phyloP scores from a whole-genome alignment of 2,797 vertebrate genomes.

The Helicolenus hilgendorfi region DNA sequence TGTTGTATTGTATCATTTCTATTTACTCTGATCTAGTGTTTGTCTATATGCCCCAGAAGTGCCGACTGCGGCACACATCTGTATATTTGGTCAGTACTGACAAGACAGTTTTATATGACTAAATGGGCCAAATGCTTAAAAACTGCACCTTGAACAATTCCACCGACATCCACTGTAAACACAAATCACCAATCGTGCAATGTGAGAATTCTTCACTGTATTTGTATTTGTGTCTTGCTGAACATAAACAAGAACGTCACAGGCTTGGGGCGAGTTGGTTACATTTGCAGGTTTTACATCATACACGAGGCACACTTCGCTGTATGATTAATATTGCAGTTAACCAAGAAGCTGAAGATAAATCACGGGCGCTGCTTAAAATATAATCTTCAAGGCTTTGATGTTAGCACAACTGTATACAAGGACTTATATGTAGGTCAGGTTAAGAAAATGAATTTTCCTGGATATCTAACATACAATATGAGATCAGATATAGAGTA shows the following conservation, averaged over 20 bases:
- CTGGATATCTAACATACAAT: constrained; percentile 40
- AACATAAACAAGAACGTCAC: constrained; percentile 61
- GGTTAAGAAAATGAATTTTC: constrained; percentile 75
- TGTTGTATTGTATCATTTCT: not conserved
- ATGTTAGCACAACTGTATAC: constrained; percentile 81
- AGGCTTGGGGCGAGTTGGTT: constrained; percentile 43
- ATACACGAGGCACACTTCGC: constrained; percentile 58
- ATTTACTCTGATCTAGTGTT: not conserved
- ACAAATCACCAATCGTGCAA: not conserved
- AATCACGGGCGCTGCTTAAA: constrained; percentile 83
- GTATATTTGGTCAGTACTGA: not conserved
- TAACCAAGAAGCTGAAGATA: constrained; percentile 82
- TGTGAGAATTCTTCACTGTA: not conserved
- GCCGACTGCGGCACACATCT: not conserved
- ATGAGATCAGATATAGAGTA: constrained; percentile 15
- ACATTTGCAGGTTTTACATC: constrained; percentile 77
- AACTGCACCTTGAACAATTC: not conserved
- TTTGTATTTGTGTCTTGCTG: not conserved
- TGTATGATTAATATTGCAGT: constrained; percentile 86
- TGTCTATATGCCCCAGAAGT: not conserved
- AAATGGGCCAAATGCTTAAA: not conserved
- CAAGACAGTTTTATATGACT: not conserved
- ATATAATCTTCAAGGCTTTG: constrained; percentile 81
- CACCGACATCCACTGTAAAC: not conserved
- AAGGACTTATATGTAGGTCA: constrained; percentile 86